Percentiles rank a stretch among this genome's conserved stretches.
These are phyloP conservation scores for Psilopsiagon aymara DNA, from an alignment of 2,113 vertebrate species.

Conservation along the genomic window DNA sequence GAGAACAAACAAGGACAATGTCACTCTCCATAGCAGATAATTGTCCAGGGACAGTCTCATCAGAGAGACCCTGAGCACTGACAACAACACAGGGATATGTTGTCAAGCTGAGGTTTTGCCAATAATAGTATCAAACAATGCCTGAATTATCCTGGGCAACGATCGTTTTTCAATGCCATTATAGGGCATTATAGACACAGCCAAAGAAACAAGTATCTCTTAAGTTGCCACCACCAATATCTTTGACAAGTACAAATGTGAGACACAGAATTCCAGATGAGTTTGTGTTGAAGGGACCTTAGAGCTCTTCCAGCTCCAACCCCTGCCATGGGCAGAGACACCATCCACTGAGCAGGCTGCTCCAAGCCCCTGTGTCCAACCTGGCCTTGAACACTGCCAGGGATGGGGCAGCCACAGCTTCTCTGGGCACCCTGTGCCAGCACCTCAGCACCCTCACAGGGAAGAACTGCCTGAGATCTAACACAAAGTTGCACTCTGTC, in stretches of 20 bases:
- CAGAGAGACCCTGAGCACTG: accelerated
- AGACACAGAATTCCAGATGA: neutral
- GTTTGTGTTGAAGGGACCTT: neutral
- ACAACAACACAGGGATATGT: too few species aligned
- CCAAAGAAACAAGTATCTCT: neutral
- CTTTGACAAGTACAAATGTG: neutral
- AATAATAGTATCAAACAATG: neutral
- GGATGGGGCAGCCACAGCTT: neutral
- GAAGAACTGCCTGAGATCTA: neutral
- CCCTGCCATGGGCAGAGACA: neutral
- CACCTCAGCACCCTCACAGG: neutral
- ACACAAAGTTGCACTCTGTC: neutral
- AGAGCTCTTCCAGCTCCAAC: neutral
- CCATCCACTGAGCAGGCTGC: neutral
- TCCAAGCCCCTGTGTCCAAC: neutral
- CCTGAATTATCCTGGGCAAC: neutral
- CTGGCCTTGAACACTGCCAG: neutral
- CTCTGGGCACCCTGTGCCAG: neutral
- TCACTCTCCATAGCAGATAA: neutral
- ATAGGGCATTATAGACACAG: accelerated
- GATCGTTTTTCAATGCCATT: neutral
- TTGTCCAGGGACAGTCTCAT: neutral
- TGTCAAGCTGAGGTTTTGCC: neutral
- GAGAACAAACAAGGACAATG: neutral
- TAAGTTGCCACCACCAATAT: neutral